Evolutionary conservation across 1,140 invertebrate species (phyloP), one percentile per base, ranked within the genome.

Genomic region (Aphelenchoides avenae): DNA sequence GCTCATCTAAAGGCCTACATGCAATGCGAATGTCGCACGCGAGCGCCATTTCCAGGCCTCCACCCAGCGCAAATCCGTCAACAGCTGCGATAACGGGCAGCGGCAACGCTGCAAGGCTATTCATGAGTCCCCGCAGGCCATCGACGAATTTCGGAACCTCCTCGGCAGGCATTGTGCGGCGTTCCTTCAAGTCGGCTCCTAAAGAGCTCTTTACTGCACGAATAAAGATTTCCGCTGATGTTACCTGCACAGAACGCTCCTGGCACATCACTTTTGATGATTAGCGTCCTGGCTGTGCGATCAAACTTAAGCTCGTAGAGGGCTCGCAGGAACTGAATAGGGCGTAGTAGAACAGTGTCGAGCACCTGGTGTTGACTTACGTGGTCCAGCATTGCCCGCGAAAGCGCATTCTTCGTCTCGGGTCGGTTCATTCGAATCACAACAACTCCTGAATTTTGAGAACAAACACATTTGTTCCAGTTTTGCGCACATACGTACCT

Each of bases 151-250:
- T 47, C 11, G 20, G 49, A 0, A 91, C 87, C 75, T 96, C 89
- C 6, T 83, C 80, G 43, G 84, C 80, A 4, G 81, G 79, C 87
- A 98, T 91, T 70, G 83, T 82, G 1, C 84, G 79, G 61, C 94
- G 81, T 78, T 98, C 93, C 73, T 94, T 92, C 29, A 99, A 82
- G 82, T 98, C 93, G 18, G 94, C 94, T 26, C 94, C 85, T 70
- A n/a, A 24, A 49, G 56, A 39, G 9, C 29, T 4, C 13, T 13
- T 34, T 13, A 41, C 22, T 20, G 18, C 15, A 50, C 2, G 15
- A 48, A 20, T 44, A 13, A 29, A 15, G 42, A 62, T 29, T 24
- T 41, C n/a, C 5, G 13, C 36, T n/a, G 30, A 47, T 9, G 9
- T 53, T 57, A 80, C 80, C 81, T 61, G 84, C 84, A 80, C 92